Evolutionary conservation across 2,797 vertebrate genomes (phyloP).

Genomic region (Sphenodon punctatus): DNA sequence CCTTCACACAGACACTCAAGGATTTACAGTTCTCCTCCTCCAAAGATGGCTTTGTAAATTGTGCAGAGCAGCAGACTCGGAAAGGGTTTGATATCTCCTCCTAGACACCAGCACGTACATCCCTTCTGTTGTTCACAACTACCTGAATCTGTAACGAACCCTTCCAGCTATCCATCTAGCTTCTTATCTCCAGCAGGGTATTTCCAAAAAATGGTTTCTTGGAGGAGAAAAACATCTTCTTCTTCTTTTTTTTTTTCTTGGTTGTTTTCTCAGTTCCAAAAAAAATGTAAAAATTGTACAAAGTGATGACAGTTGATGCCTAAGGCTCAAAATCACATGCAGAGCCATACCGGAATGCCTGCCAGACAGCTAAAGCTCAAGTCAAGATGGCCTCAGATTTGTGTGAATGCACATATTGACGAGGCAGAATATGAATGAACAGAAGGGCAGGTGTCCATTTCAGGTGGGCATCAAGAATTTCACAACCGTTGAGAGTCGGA

Average conservation of each 20-base stretch:
- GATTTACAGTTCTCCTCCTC: neutral
- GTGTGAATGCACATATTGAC: neutral
- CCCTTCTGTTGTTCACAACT: slow-evolving; percentile 37
- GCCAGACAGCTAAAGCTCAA: neutral
- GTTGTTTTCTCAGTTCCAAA: slow-evolving; percentile 48
- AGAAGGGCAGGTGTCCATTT: neutral
- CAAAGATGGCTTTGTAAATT: neutral
- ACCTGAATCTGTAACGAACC: neutral
- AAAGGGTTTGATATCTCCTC: slow-evolving; percentile 6
- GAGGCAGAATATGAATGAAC: neutral
- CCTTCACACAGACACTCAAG: neutral
- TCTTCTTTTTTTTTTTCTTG: too few species aligned
- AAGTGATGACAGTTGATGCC: slow-evolving; percentile 57
- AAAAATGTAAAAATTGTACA: neutral
- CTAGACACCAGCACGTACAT: neutral
- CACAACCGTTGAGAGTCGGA: neutral
- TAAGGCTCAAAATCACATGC: slow-evolving; percentile 49
- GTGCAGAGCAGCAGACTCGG: neutral
- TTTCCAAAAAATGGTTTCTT: slow-evolving; percentile 40
- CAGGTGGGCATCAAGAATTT: neutral
- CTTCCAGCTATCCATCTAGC: neutral
- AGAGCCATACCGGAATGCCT: slow-evolving; percentile 3
- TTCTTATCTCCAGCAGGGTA: slow-evolving; percentile 24
- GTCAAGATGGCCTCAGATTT: neutral
- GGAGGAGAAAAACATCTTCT: too few species aligned